Conservation (phyloP, 2,113 vertebrate species). For the Blennius ocellaris region DNA sequence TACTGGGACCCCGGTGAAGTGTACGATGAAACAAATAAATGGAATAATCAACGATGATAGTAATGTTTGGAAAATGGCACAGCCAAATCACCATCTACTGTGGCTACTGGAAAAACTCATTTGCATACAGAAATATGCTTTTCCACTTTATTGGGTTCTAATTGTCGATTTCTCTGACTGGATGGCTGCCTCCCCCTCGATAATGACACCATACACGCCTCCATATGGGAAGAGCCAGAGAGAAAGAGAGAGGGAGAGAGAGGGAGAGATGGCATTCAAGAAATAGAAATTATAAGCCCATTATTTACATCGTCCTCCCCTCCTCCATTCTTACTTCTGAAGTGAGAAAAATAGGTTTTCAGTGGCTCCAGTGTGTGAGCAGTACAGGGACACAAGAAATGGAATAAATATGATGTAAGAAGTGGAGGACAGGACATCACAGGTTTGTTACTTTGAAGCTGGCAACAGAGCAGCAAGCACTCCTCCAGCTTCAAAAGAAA, state of each 20-base stretch:
- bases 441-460: conserved; percentile 61
- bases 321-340: conserved; percentile 20
- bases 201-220: conserved; percentile 62
- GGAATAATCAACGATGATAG: conserved; percentile 47
- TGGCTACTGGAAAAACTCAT: conserved; percentile 43
- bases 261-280: background rate
- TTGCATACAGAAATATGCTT: conserved; percentile 68
- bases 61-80: conserved; percentile 3
- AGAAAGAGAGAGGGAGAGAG: conserved; percentile 15
- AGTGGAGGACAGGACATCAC: conserved; percentile 45
- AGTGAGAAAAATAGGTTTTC: conserved; percentile 39
- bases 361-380: conserved; percentile 9
- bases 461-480: conserved; percentile 33
- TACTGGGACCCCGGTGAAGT: conserved; percentile 50
- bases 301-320: conserved; percentile 13
- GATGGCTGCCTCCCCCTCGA: conserved; percentile 48
- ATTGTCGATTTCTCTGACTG: conserved; percentile 70
- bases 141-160: conserved; percentile 73
- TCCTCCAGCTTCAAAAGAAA: conserved; percentile 61
- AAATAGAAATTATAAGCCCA: conserved; percentile 19
- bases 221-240: conserved; percentile 28
- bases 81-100: conserved; percentile 57
- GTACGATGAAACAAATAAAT: conserved; percentile 61
- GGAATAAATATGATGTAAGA: conserved; percentile 49
- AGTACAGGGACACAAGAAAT: background rate